Evolutionary conservation across 2,113 vertebrate genomes (phyloP).

Genomic region (Leucopternis melanops): DNA sequence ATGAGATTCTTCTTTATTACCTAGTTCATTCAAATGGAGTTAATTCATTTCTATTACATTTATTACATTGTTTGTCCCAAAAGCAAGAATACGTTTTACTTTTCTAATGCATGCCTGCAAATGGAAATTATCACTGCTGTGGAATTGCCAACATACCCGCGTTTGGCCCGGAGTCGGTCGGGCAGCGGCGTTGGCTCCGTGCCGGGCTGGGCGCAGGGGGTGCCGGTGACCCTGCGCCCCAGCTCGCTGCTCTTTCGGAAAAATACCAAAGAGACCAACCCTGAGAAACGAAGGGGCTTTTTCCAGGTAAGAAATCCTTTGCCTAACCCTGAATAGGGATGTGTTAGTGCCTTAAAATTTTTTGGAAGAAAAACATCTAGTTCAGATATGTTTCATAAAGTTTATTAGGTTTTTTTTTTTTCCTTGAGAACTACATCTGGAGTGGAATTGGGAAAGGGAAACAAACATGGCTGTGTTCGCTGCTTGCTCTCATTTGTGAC

Average conservation of each 20-base stretch:
- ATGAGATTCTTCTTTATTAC: background rate
- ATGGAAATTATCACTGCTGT: background rate
- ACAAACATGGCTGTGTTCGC: background rate
- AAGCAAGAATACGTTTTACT: background rate
- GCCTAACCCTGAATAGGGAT: background rate
- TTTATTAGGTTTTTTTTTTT: background rate
- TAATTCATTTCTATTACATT: background rate
- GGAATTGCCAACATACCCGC: background rate
- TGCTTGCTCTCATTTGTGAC: background rate
- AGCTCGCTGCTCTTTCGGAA: no score
- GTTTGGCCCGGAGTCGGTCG: rapidly evolving
- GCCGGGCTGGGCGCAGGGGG: background rate
- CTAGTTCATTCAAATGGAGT: background rate
- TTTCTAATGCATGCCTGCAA: background rate
- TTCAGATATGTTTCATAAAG: background rate
- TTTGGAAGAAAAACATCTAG: rapidly evolving
- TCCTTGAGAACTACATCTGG: background rate
- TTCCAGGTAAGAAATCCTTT: slow-evolving; percentile 9
- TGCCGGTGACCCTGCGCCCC: background rate
- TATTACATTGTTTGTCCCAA: background rate
- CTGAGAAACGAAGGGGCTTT: background rate
- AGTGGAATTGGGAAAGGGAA: background rate
- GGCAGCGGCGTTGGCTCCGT: background rate
- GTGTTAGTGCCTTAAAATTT: background rate
- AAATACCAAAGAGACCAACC: rapidly evolving